These are phyloP conservation scores for Julus scanicus DNA, from an alignment of 2,888 invertebrate species.

Conservation along the genomic window DNA sequence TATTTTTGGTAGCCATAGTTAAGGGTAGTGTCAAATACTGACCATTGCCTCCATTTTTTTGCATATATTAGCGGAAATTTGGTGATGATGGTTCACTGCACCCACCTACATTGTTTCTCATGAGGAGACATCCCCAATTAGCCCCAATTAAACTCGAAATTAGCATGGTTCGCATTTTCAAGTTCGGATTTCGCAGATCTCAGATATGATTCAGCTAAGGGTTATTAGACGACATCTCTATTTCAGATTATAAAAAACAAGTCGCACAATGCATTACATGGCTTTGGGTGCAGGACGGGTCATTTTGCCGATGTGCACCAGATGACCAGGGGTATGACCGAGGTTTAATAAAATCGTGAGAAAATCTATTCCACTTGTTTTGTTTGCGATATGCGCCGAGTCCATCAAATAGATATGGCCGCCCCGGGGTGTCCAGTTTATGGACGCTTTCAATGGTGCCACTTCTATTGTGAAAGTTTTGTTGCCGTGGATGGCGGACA, in stretches of 20 bases:
- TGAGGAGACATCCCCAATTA: not conserved
- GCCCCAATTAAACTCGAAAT: not conserved
- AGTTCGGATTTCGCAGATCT: not conserved
- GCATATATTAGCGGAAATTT: too few species aligned
- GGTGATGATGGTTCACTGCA: not conserved
- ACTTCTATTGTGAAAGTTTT: not conserved
- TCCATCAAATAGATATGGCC: not conserved
- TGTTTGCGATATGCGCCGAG: not conserved
- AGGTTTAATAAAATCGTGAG: not conserved
- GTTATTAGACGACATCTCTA: not conserved
- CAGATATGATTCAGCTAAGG: not conserved
- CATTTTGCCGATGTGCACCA: not conserved
- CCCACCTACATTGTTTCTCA: not conserved
- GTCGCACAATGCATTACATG: too few species aligned
- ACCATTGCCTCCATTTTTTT: too few species aligned
- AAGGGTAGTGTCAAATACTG: too few species aligned
- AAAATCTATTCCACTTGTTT: not conserved
- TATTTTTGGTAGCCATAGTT: too few species aligned
- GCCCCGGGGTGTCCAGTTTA: not conserved
- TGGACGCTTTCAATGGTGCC: not conserved
- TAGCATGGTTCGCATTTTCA: not conserved
- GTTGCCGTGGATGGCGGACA: not conserved
- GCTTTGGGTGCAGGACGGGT: not conserved
- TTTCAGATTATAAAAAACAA: not conserved
- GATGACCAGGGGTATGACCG: not conserved